Conservation (phyloP, 2,888 invertebrate genomes). For the Cataglyphis livida region DNA sequence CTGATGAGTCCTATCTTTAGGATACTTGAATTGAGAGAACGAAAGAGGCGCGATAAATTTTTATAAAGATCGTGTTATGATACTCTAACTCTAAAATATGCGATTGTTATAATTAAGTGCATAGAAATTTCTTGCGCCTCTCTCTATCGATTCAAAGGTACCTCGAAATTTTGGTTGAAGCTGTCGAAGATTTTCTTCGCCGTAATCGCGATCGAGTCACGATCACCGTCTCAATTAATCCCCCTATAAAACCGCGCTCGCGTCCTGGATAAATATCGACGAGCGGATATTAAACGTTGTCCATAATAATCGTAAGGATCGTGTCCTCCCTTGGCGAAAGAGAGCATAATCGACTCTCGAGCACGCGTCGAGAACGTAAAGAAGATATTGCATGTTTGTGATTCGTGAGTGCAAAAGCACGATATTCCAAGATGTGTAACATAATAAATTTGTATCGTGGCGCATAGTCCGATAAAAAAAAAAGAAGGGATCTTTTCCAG, state of each 20-base stretch:
- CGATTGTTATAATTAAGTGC: background rate
- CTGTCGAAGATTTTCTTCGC: slow-evolving; percentile 7
- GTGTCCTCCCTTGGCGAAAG: slow-evolving; percentile 40
- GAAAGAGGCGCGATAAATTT: background rate
- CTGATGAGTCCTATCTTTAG: background rate
- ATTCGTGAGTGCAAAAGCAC: slow-evolving; percentile 50
- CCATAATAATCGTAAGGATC: slow-evolving; percentile 42
- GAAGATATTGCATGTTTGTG: slow-evolving; percentile 55
- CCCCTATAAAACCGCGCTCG: slow-evolving; percentile 30
- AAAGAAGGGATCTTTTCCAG: slow-evolving; percentile 16
- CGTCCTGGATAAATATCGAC: slow-evolving; percentile 30
- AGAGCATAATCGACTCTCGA: slow-evolving; percentile 46
- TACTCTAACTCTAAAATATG: background rate
- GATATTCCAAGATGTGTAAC: slow-evolving; percentile 51
- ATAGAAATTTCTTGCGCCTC: background rate
- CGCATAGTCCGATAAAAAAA: slow-evolving; percentile 42
- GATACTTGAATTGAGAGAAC: background rate
- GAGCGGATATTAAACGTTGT: slow-evolving; percentile 49
- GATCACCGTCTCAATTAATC: slow-evolving; percentile 20
- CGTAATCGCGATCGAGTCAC: slow-evolving; percentile 23
- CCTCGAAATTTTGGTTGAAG: background rate
- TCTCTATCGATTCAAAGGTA: background rate
- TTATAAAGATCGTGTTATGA: background rate
- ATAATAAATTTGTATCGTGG: slow-evolving; percentile 54
- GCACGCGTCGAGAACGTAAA: slow-evolving; percentile 37